Evolutionary conservation across 2,797 vertebrate species (phyloP).

Genomic region (Garrulus glandarius): DNA sequence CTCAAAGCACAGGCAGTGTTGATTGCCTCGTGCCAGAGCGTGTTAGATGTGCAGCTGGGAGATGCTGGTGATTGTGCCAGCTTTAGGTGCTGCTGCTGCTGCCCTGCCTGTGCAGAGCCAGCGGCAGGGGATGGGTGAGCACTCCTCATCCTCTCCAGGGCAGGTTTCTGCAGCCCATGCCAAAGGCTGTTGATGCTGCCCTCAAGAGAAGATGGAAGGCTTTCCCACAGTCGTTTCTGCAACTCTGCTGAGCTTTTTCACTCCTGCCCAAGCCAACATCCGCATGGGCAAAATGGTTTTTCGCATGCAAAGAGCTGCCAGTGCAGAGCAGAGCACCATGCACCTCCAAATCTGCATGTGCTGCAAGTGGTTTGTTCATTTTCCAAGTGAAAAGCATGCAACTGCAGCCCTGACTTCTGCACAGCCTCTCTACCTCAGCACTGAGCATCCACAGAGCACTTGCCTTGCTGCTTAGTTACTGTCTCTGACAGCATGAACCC

Average conservation of each 20-base stretch:
- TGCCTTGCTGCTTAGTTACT: background rate
- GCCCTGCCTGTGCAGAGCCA: background rate
- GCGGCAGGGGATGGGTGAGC: fast-evolving
- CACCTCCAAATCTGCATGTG: background rate
- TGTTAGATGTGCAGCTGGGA: background rate
- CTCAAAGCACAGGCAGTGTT: background rate
- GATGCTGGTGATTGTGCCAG: fast-evolving
- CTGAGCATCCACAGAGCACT: background rate
- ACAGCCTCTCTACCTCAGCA: background rate
- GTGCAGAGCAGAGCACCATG: background rate
- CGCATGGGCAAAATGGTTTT: fast-evolving
- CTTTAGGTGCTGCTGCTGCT: background rate
- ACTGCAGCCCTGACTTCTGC: background rate
- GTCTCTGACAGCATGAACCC: background rate
- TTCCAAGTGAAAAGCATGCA: background rate
- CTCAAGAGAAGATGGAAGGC: background rate
- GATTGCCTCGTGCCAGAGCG: fast-evolving
- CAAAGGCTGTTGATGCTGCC: background rate
- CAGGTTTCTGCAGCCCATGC: background rate
- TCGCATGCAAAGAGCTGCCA: fast-evolving
- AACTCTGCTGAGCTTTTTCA: background rate
- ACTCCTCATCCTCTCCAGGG: background rate
- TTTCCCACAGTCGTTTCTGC: background rate
- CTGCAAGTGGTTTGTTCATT: background rate
- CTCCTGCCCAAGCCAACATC: background rate